Conservation (phyloP, 2,888 invertebrate genomes). For the Hypselothyrea guttata region DNA sequence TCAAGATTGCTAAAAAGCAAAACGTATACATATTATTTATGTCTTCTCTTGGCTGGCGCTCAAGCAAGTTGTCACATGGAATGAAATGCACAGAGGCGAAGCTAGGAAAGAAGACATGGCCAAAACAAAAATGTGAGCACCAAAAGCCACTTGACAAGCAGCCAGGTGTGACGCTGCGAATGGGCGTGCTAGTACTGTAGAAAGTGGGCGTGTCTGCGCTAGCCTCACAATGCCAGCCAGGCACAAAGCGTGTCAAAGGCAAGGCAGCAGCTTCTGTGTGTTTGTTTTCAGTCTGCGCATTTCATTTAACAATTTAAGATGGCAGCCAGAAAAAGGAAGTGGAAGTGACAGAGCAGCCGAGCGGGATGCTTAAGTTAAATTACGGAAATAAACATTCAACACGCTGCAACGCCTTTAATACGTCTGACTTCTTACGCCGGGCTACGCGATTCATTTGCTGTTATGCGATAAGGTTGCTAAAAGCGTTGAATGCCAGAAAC, state of each 20-base stretch:
- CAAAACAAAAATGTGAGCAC: slow-evolving; percentile 13
- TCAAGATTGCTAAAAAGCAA: slow-evolving; percentile 46
- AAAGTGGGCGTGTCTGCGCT: not conserved
- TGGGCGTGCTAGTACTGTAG: slow-evolving; percentile 14
- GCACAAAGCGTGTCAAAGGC: slow-evolving; percentile 1
- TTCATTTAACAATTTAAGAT: slow-evolving; percentile 43
- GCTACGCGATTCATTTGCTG: slow-evolving; percentile 40
- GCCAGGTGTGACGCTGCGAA: slow-evolving; percentile 30
- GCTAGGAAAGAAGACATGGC: slow-evolving; percentile 29
- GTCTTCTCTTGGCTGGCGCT: slow-evolving; percentile 2
- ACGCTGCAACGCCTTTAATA: slow-evolving; percentile 64
- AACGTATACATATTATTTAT: slow-evolving; percentile 2
- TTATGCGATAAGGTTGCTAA: slow-evolving; percentile 59
- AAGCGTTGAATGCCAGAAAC: slow-evolving; percentile 26
- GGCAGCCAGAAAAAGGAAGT: slow-evolving; percentile 14
- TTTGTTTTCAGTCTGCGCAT: slow-evolving; percentile 18
- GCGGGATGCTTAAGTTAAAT: slow-evolving; percentile 53
- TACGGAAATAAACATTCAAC: slow-evolving; percentile 64
- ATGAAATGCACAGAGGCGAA: slow-evolving; percentile 55
- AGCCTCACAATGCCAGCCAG: not conserved
- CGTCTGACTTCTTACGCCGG: slow-evolving; percentile 11
- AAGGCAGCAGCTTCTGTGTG: not conserved
- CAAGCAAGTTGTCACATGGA: slow-evolving; percentile 26
- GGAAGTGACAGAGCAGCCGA: not conserved
- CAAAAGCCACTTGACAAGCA: slow-evolving; percentile 37